Conservation (phyloP, 2,888 invertebrate species). For the Leucozona laternaria region DNA sequence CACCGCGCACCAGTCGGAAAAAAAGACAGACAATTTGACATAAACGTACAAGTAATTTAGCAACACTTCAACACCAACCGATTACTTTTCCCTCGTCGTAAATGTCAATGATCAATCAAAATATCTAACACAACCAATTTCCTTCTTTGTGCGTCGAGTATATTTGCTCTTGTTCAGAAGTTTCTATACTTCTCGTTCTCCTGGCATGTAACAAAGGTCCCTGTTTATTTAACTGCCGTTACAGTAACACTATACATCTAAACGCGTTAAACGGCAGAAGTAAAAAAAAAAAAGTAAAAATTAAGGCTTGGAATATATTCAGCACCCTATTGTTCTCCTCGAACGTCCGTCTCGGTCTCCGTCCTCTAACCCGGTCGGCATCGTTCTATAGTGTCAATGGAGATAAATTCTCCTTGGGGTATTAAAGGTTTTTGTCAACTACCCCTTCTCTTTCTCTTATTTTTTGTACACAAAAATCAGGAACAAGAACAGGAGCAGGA, state of each 20-base stretch:
- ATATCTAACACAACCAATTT: constrained; percentile 77
- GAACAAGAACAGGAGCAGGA: constrained; percentile 46
- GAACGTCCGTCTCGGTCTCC: background rate
- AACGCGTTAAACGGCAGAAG: background rate
- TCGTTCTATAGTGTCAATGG: constrained; percentile 48
- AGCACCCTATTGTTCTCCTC: constrained; percentile 63
- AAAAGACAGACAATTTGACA: constrained; percentile 44
- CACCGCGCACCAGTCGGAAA: constrained; percentile 31
- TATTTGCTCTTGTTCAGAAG: constrained; percentile 64
- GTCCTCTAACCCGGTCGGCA: background rate
- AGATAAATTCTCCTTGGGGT: constrained; percentile 69
- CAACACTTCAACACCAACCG: constrained; percentile 72
- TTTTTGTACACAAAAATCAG: constrained; percentile 49
- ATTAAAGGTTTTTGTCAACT: constrained; percentile 55
- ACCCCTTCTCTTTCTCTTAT: constrained; percentile 34
- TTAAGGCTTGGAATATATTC: constrained; percentile 71
- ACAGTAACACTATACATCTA: constrained; percentile 26
- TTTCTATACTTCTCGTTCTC: constrained; percentile 54
- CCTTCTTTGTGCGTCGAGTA: constrained; percentile 63
- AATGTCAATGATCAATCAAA: constrained; percentile 82
- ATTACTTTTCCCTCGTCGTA: constrained; percentile 78
- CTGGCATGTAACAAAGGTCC: constrained; percentile 46
- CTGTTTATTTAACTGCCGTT: constrained; percentile 56
- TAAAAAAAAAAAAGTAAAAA: constrained; percentile 44
- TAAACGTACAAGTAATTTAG: constrained; percentile 60